Evolutionary conservation across 2,888 invertebrate species (phyloP).

Genomic region (Nezara viridula): DNA sequence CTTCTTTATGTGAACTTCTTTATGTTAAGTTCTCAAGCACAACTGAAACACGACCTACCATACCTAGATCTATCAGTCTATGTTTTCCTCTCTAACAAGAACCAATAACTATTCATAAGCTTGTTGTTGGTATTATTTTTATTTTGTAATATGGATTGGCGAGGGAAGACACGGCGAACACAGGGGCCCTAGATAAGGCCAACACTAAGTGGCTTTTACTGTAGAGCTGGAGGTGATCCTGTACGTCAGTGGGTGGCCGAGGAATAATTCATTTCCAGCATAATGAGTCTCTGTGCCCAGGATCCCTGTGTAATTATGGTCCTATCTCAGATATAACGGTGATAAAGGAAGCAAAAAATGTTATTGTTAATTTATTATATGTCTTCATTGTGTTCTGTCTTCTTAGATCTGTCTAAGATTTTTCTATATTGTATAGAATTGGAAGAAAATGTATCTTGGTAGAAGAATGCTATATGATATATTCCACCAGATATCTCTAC

Average conservation of each 20-base stretch:
- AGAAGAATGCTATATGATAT: too few species aligned
- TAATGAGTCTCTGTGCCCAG: not conserved
- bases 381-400: not conserved
- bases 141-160: not conserved
- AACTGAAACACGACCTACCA: too few species aligned
- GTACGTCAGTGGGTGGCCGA: not conserved
- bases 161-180: not conserved
- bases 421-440: too few species aligned
- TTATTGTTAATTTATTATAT: constrained; percentile 12
- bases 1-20: too few species aligned
- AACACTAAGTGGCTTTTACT: constrained; percentile 15
- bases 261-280: constrained; percentile 4
- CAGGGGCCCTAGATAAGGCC: not conserved
- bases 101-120: constrained; percentile 27
- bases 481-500: too few species aligned
- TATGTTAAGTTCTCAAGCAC: too few species aligned
- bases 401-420: too few species aligned
- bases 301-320: not conserved
- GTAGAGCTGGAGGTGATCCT: not conserved
- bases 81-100: not conserved
- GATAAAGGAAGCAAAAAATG: not conserved
- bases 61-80: not conserved
- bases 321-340: not conserved
- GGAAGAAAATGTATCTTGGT: too few species aligned
- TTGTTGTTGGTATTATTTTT: not conserved